Conservation (phyloP, 2,888 invertebrate species). For the Pecten maximus region DNA sequence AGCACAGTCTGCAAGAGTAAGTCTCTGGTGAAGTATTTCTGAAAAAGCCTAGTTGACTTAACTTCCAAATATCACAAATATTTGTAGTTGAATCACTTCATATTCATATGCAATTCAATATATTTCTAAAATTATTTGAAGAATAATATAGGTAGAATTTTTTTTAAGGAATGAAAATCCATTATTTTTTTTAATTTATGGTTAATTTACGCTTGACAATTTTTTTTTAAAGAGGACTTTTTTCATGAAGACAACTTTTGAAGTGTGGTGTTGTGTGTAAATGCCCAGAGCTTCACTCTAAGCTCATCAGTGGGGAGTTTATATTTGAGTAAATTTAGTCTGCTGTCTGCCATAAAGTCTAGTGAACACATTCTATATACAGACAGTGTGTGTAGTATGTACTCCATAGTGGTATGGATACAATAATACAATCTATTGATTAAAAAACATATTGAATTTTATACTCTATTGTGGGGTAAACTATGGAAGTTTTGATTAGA, state of each 20-base stretch:
- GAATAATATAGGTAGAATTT: too few species aligned
- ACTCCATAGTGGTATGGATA: too few species aligned
- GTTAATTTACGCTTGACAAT: neutral
- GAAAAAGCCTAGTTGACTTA: neutral
- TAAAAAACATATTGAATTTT: too few species aligned
- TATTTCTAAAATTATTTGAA: neutral
- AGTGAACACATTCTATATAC: too few species aligned
- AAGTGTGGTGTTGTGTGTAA: neutral
- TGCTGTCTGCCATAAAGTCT: constrained; percentile 14
- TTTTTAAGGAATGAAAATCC: too few species aligned
- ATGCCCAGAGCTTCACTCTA: neutral
- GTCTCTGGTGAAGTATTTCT: neutral
- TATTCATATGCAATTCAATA: neutral
- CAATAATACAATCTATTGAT: too few species aligned
- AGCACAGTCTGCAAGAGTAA: neutral
- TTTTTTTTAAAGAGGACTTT: neutral
- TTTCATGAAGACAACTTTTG: neutral
- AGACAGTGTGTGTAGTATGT: too few species aligned
- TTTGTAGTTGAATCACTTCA: neutral
- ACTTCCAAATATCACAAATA: neutral
- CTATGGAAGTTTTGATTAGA: too few species aligned
- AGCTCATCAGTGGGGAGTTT: neutral
- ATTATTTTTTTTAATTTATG: neutral
- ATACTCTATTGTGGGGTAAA: too few species aligned
- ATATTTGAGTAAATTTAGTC: constrained; percentile 15